Base-by-base conservation (phyloP, 2,888 invertebrate species). In the Cosmorhoe ocellata region DNA sequence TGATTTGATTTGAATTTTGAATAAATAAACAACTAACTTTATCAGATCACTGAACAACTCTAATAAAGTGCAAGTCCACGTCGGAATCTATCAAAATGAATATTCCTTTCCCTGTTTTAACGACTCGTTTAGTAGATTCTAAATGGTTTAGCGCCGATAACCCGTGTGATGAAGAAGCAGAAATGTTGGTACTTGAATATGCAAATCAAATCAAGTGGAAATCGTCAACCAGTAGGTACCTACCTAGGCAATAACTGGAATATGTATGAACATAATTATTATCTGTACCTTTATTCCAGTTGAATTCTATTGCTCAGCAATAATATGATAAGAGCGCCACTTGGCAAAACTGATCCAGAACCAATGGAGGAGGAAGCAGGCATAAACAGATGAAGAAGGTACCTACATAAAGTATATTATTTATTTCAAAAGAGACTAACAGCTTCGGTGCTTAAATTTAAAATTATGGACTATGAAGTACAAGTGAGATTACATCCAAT, bases 141-240 rank as follows among this genome's bases (percentile, higher is more conserved):
- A 82, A 92, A 55, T 94, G 94, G 94, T 94, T 94, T 74, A 91
- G 89, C 59, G 92, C 93, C 3, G 93, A 94, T 66, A 91, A 90
- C 64, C 92, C 93, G 7, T 92, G 92, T 64, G 93, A 93, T 64
- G 93, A 94, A 76, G 93, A 93, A 75, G 89, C 90, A 12, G 93
- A 93, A 76, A 69, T 94, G 46, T 79, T 91, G 3, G 90, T 91
- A 56, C 76, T 93, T 58, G 94, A 94, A 76, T 91, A 92, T 69
- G 92, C 92, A 61, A 91, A 93, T 68, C 91, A 92, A 71, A 76
- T 85, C 93, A 76, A 58, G 64, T n/a, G n/a, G n/a, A n/a, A n/a
- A n/a, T n/a, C n/a, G n/a, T n/a, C n/a, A n/a, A n/a, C n/a, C n/a
- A n/a, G n/a, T n/a, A n/a, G n/a, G n/a, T n/a, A n/a, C n/a, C n/a